These are phyloP conservation scores for Dicyrtoma fusca DNA, from an alignment of 2,888 invertebrate species.

Conservation along the genomic window DNA sequence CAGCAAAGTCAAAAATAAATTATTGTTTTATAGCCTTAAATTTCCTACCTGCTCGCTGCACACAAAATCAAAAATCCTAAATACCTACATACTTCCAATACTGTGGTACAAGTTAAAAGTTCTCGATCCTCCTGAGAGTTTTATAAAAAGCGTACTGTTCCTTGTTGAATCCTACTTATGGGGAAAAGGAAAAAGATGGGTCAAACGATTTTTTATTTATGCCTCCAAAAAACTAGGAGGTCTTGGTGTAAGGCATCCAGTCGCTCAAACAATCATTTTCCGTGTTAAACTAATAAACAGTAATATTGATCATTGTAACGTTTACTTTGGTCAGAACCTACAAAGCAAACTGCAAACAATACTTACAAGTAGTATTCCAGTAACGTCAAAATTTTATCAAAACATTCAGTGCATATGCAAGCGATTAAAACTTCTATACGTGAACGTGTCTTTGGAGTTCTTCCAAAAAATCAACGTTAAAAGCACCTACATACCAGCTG, in stretches of 20 bases:
- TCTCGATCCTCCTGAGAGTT: constrained; percentile 10
- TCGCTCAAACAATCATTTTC: background rate
- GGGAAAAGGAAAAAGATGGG: background rate
- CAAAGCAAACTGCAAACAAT: background rate
- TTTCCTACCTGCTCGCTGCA: background rate
- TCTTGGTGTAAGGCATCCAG: background rate
- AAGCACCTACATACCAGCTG: too few relatives aligned
- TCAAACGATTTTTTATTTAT: background rate
- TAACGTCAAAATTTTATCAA: too few relatives aligned
- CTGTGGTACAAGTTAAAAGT: constrained; percentile 9
- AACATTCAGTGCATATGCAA: too few relatives aligned
- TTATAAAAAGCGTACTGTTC: background rate
- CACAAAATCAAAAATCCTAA: background rate
- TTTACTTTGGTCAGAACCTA: too few relatives aligned
- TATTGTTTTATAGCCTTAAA: background rate
- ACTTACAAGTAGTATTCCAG: background rate
- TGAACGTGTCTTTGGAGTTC: too few relatives aligned
- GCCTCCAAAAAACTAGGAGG: background rate
- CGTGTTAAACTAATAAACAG: background rate
- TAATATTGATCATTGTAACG: too few relatives aligned
- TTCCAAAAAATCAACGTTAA: too few relatives aligned
- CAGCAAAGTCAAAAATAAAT: background rate
- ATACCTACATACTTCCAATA: constrained; percentile 1
- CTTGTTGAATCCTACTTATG: background rate
- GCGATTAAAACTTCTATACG: too few relatives aligned